Base-by-base conservation (phyloP, 2,888 invertebrate genomes). In the Macrophya annulata region DNA sequence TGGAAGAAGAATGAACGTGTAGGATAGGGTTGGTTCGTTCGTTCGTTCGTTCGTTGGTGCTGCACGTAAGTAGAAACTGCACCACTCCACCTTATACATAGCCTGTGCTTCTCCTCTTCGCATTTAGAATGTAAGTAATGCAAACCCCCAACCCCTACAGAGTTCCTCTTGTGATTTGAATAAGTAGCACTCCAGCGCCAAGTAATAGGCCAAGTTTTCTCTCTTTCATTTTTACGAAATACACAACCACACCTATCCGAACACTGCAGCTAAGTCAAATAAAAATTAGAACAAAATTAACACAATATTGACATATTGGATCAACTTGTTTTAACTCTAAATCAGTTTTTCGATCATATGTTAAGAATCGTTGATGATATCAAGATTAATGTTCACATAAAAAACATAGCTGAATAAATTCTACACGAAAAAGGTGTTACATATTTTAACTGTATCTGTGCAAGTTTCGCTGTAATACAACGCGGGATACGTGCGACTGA, bases 141-240 rank as follows among this genome's bases (percentile, higher is more conserved):
- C 89, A 88, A 43, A 48, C 45, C 68, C 74, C 74, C 45, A 17
- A 10, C 72, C 45, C 43, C 45, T 45, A 48, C 45, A 88, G 87
- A 89, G 87, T 87, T 87, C 88, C 87, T 88, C 88, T 86, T 87
- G 90, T 93, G 92, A 93, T 93, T 93, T 93, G 90, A 93, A 89
- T 91, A 93, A 93, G 93, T 93, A 92, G 92, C 92, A 93, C 92
- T 92, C 90, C 86, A 86, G 62, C 31, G 25, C 40, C 40, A 62
- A 81, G 62, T 62, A 81, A 81, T 81, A 81, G 81, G 59, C 81
- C 81, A 81, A 40, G 81, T 81, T 62, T 81, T 62, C 43, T 74
- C 43, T 77, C 62, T 62, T 62, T 62, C 62, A 25, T 21, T 55
- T 55, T 55, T 55, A 8, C 55, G n/a, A 8, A 55, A 55, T 55